Evolutionary conservation across 2,797 vertebrate genomes (phyloP).

Genomic region (Spheniscus humboldti): DNA sequence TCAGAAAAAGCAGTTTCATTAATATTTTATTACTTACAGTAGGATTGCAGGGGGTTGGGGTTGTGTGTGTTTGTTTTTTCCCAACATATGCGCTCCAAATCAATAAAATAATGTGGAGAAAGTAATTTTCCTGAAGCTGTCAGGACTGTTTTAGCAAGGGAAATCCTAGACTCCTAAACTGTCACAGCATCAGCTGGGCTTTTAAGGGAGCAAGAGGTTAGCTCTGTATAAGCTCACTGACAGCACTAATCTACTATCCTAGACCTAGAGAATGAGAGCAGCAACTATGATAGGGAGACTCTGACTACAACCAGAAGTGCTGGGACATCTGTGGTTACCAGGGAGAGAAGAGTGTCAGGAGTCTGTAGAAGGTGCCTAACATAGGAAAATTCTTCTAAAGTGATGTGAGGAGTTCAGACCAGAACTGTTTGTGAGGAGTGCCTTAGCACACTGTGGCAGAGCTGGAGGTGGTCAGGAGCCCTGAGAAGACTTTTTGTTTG

Average conservation of each 20-base stretch:
- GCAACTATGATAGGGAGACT: not conserved
- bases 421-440: not conserved
- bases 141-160: not conserved
- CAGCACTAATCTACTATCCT: not conserved
- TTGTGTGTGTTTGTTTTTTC: not conserved
- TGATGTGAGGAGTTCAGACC: not conserved
- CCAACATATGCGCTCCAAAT: not conserved
- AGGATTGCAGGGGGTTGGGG: not conserved
- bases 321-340: not conserved
- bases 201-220: not conserved
- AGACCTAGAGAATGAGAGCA: not conserved
- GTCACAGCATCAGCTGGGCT: not conserved
- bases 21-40: constrained; percentile 27
- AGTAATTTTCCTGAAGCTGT: not conserved
- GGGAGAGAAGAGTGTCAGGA: not conserved
- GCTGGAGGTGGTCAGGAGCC: not conserved
- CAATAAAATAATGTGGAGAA: constrained; percentile 29
- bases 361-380: not conserved
- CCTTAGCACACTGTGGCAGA: not conserved
- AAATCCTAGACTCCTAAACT: not conserved
- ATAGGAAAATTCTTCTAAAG: not conserved
- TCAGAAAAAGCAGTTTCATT: not conserved
- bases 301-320: not conserved
- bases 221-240: not conserved
- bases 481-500: not conserved